These are phyloP conservation scores for Candidula unifasciata DNA, from an alignment of 2,888 invertebrate species.

Conservation along the genomic window DNA sequence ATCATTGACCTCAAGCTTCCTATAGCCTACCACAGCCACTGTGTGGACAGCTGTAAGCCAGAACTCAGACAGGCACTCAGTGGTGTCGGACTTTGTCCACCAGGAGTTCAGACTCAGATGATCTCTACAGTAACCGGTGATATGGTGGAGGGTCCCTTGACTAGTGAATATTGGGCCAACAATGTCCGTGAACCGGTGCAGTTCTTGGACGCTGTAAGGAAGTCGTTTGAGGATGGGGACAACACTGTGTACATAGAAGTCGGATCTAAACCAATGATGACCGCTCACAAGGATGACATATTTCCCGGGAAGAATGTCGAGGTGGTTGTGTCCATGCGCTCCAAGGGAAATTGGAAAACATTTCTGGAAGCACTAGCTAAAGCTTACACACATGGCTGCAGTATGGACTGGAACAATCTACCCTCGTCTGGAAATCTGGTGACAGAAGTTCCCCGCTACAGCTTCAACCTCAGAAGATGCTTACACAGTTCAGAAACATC, in stretches of 20 bases:
- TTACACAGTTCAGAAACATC: slow-evolving; percentile 38
- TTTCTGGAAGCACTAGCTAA: slow-evolving; percentile 47
- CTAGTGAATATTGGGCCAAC: slow-evolving; percentile 62
- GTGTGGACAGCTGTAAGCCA: slow-evolving; percentile 55
- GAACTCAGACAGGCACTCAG: slow-evolving; percentile 52
- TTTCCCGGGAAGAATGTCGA: slow-evolving; percentile 47
- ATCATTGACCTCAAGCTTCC: slow-evolving; percentile 58
- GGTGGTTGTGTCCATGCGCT: slow-evolving; percentile 51
- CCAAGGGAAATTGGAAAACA: slow-evolving; percentile 41
- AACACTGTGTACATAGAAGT: slow-evolving; percentile 65
- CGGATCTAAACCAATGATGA: slow-evolving; percentile 65
- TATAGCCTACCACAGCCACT: slow-evolving; percentile 66
- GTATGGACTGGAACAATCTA: slow-evolving; percentile 52
- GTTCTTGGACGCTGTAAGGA: slow-evolving; percentile 58
- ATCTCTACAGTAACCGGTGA: slow-evolving; percentile 65
- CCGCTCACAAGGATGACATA: slow-evolving; percentile 55
- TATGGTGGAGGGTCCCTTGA: slow-evolving; percentile 38
- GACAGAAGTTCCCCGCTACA: slow-evolving; percentile 58
- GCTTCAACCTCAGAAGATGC: slow-evolving; percentile 53
- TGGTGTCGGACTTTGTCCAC: slow-evolving; percentile 44
- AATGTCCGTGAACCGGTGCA: slow-evolving; percentile 63
- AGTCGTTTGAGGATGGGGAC: slow-evolving; percentile 32
- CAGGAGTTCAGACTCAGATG: slow-evolving; percentile 43
- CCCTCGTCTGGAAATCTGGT: slow-evolving; percentile 30
- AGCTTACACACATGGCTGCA: slow-evolving; percentile 53